Evolutionary conservation across 2,113 vertebrate genomes (phyloP).

Genomic region (Physeter macrocephalus): DNA sequence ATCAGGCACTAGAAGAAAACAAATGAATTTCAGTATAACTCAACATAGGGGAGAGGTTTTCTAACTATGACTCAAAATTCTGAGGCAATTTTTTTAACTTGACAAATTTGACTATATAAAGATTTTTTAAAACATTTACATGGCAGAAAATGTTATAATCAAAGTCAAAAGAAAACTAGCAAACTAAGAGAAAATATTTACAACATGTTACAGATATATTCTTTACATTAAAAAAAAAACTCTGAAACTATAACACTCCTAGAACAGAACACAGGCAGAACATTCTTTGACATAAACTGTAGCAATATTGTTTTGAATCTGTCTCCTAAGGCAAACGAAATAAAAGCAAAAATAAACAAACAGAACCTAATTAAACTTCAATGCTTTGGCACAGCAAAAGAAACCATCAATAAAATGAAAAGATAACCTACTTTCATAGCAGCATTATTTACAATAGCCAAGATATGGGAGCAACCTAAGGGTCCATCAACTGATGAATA

Average conservation of each 20-base stretch:
- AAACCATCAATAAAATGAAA: background rate
- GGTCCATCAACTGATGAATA: background rate
- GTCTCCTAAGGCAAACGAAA: background rate
- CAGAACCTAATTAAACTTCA: background rate
- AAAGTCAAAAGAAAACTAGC: background rate
- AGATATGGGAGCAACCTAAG: background rate
- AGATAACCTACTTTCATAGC: background rate
- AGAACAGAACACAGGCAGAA: background rate
- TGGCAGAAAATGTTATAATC: background rate
- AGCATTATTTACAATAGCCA: background rate
- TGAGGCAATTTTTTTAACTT: background rate
- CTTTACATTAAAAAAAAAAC: background rate
- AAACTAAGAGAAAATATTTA: background rate
- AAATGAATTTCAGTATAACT: background rate
- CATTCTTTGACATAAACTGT: background rate
- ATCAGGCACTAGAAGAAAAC: background rate
- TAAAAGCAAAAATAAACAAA: background rate
- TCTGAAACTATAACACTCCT: background rate
- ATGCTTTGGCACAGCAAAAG: background rate
- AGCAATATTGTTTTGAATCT: background rate
- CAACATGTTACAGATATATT: background rate
- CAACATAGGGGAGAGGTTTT: background rate
- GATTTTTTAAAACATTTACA: background rate
- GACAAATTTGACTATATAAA: background rate
- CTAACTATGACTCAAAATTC: background rate